phyloP scores from a whole-genome alignment of 2,113 vertebrate species.

The Aegypius monachus region DNA sequence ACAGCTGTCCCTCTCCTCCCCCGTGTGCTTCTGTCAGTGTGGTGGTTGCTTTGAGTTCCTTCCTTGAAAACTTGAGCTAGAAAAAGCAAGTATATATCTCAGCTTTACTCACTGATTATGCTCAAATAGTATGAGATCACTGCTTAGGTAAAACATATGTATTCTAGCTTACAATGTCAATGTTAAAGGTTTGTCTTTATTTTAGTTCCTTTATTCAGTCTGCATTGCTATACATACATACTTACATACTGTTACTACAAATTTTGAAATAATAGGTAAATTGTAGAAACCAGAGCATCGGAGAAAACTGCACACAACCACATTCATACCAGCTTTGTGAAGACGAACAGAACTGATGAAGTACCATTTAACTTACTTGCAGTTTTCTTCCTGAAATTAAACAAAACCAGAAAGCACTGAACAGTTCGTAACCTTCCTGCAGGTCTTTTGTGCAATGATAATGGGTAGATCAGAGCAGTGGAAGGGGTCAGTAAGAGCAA shows the following conservation, averaged over 20 bases:
- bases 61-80: not conserved
- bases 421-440: not conserved
- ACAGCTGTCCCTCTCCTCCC: conserved; percentile 27
- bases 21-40: not conserved
- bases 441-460: rapidly evolving
- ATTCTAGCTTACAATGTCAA: not conserved
- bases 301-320: not conserved
- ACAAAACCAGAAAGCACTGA: not conserved
- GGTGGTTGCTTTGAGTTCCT: not conserved
- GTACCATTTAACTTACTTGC: not conserved
- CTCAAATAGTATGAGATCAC: not conserved
- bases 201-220: not conserved
- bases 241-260: not conserved
- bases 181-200: not conserved
- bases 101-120: not conserved
- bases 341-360: not conserved
- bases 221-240: not conserved
- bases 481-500: not conserved
- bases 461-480: not conserved
- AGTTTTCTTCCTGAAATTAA: not conserved
- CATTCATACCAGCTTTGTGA: not conserved
- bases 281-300: not conserved
- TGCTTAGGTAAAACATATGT: not conserved
- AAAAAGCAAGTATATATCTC: not conserved
- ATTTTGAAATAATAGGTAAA: not conserved